Evolutionary conservation across 2,888 invertebrate genomes (phyloP).

Genomic region (Pyralis farinalis): DNA sequence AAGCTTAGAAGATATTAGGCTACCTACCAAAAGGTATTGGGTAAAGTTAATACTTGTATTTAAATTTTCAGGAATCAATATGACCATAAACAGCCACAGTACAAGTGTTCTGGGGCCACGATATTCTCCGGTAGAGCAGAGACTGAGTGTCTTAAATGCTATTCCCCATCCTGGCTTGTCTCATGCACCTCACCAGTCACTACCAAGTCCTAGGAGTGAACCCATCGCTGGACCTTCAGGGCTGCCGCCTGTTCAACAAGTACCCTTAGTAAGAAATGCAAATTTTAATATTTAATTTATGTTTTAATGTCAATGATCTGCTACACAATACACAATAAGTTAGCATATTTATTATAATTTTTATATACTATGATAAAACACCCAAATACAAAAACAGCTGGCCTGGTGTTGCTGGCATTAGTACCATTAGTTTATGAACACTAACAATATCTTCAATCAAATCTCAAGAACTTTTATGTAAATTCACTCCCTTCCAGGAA

Average conservation of each 20-base stretch:
- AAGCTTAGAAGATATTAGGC: too few species aligned
- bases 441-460: too few species aligned
- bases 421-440: too few species aligned
- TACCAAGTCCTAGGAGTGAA: constrained; percentile 85
- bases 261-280: constrained; percentile 86
- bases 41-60: constrained; percentile 1
- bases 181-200: constrained; percentile 55
- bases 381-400: too few species aligned
- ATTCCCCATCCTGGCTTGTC: constrained; percentile 60
- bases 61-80: constrained; percentile 76
- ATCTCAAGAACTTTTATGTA: too few species aligned
- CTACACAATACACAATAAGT: too few species aligned
- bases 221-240: constrained; percentile 91
- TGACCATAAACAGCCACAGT: constrained; percentile 80
- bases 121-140: constrained; percentile 67
- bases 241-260: constrained; percentile 92
- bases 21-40: too few species aligned
- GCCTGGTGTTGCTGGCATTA: too few species aligned
- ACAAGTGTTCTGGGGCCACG: constrained; percentile 53
- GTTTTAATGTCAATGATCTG: too few species aligned
- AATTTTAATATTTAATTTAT: constrained; percentile 3
- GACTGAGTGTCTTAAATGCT: constrained; percentile 63
- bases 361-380: too few species aligned
- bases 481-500: too few species aligned
- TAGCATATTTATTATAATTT: too few species aligned